Conservation (phyloP, 37 sponge, comb jelly and placozoan genomes). For the Hormiphora californensis region DNA sequence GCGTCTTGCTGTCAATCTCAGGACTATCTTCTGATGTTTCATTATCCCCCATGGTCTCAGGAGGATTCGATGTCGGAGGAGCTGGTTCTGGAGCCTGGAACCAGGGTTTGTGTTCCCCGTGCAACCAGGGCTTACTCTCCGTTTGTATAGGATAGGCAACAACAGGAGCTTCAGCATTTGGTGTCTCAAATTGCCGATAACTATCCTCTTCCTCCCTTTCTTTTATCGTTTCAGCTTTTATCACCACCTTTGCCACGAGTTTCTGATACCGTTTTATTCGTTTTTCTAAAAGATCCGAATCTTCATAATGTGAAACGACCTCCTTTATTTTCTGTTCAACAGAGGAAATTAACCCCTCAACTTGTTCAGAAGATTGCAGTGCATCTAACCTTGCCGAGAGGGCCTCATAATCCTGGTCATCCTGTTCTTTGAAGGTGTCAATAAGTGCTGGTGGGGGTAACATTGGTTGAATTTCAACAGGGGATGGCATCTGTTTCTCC, state of each 20-base stretch:
- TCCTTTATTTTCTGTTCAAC: constrained; percentile 28
- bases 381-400: constrained; percentile 13
- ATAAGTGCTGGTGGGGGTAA: no score
- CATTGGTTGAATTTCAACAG: background rate
- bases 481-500: background rate
- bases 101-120: no score
- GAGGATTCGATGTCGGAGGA: background rate
- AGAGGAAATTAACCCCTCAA: background rate
- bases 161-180: background rate
- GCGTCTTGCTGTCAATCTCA: background rate
- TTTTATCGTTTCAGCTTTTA: constrained; percentile 18
- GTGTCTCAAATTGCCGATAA: no score
- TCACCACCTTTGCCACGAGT: constrained; percentile 24
- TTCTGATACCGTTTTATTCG: constrained; percentile 1
- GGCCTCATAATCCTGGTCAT: background rate
- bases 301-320: background rate
- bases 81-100: no score
- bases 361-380: background rate
- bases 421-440: background rate
- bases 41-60: background rate
- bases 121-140: constrained; percentile 4
- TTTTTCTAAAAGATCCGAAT: background rate
- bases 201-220: constrained; percentile 1
- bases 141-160: background rate
- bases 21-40: background rate